Base-by-base conservation (phyloP, 2,888 invertebrate species). In the Agonopterix alstromeriana region DNA sequence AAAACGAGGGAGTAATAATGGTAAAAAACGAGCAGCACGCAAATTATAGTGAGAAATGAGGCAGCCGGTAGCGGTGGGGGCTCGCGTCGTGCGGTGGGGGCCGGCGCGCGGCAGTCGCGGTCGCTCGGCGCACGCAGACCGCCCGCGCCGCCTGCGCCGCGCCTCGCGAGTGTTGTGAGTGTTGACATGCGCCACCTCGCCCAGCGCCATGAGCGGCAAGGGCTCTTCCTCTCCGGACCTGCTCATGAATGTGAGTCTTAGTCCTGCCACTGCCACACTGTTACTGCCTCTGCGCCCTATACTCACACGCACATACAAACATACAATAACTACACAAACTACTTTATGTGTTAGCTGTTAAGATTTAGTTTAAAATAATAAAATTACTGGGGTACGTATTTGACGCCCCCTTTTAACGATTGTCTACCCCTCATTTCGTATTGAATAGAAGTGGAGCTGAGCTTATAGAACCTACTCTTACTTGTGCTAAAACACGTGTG, bases 1-100 rank as follows among this genome's bases (percentile, higher is more conserved):
- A 87, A 87, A 87, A 87, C 88, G 86, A 84, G 89, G 87, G 83
- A 85, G 87, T 87, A 87, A 87, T 88, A 86, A 89, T 86, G 84
- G 84, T 87, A 86, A 88, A 88, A 88, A 88, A 88, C 86, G 84
- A 87, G 78, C 83, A 83, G 65, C 86, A 88, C 88, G 88, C 87
- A 88, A 88, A 88, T 88, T 88, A 88, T 86, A 87, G 87, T 88
- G 89, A 86, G 88, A 88, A 88, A 87, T 85, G 85, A 84, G 86
- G 83, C 84, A 86, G 84, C 82, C 86, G 87, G 87, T 87, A 87
- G 88, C 86, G 88, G 86, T 84, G 88, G 86, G 87, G 88, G 81
- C 75, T 67, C 64, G 63, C 61, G 70, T 61, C 61, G 71, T 67
- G 68, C 69, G 71, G 81, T 76, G 80, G 80, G 82, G 82, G 72